Conservation (phyloP, 2,797 vertebrate genomes). For the Macropus fuliginosus region DNA sequence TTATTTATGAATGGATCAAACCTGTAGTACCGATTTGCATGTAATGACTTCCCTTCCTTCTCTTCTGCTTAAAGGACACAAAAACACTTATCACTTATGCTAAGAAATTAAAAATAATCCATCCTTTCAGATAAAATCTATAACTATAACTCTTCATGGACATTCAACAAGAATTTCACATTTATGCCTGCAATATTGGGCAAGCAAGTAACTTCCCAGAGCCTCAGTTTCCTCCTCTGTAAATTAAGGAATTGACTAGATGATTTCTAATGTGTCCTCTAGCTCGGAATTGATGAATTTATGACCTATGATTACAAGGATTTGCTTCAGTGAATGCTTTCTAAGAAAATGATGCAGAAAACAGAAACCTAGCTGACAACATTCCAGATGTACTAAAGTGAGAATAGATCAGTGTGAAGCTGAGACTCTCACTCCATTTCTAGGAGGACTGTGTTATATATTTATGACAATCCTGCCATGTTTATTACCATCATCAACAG, state of each 20-base stretch:
- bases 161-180: background rate
- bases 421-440: background rate
- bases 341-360: background rate
- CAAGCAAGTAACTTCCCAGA: background rate
- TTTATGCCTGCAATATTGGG: background rate
- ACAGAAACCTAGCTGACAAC: background rate
- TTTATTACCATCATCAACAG: background rate
- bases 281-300: background rate
- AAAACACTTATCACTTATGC: background rate
- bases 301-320: background rate
- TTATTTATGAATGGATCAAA: background rate
- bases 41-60: background rate
- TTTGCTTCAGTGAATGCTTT: background rate
- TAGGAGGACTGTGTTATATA: background rate
- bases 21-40: background rate
- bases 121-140: background rate
- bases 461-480: background rate
- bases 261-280: background rate
- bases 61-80: background rate
- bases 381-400: background rate
- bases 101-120: background rate
- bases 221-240: background rate
- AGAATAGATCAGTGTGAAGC: background rate
- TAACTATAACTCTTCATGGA: background rate
- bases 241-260: background rate